Conservation (phyloP, 2,797 vertebrate genomes). For the Poecilia gillii region DNA sequence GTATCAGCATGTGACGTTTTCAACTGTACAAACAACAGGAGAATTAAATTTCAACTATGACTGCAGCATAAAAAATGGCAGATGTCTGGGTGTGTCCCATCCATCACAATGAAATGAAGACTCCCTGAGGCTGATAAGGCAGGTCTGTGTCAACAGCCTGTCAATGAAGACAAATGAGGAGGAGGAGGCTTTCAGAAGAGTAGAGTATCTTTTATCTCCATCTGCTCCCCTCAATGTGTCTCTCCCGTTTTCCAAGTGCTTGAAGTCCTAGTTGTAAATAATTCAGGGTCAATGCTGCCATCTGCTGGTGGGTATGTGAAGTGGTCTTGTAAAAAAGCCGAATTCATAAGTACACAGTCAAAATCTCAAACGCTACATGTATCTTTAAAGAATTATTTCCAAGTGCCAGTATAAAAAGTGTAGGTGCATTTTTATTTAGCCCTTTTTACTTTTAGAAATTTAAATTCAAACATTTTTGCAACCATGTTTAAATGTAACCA, state of each 20-base stretch:
- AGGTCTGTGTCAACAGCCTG: constrained; percentile 68
- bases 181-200: constrained; percentile 36
- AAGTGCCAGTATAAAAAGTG: background rate
- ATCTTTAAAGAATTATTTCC: background rate
- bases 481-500: background rate
- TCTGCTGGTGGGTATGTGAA: constrained; percentile 52
- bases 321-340: background rate
- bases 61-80: constrained; percentile 42
- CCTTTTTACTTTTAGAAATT: background rate
- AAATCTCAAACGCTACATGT: background rate
- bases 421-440: background rate
- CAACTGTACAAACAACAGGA: constrained; percentile 43
- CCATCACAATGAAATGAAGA: constrained; percentile 63
- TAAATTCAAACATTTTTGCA: background rate
- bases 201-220: constrained; percentile 52
- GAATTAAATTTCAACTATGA: constrained; percentile 39
- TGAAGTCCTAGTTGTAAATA: constrained; percentile 33
- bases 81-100: constrained; percentile 49
- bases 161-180: constrained; percentile 75
- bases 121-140: constrained; percentile 64
- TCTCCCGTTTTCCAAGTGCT: constrained; percentile 12
- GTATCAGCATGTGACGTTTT: constrained; percentile 11
- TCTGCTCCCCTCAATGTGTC: constrained; percentile 16
- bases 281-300: constrained; percentile 54
- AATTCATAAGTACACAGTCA: background rate